phyloP scores from a whole-genome alignment of 2,888 invertebrate genomes.

The Macaria liturata region DNA sequence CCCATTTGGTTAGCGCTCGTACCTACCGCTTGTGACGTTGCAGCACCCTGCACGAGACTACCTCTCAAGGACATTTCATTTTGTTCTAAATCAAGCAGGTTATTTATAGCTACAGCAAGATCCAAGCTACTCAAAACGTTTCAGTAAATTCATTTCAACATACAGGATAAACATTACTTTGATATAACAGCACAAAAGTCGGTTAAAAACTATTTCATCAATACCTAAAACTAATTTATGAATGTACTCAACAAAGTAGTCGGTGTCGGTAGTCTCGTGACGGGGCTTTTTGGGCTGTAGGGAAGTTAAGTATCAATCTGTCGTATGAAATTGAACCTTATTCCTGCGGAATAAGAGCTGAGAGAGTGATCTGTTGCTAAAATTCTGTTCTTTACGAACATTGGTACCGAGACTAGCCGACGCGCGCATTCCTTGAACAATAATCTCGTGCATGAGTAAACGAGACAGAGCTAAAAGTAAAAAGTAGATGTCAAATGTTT shows the following conservation, averaged over 20 bases:
- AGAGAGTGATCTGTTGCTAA: constrained; percentile 26
- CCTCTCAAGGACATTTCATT: constrained; percentile 80
- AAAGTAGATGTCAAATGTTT: constrained; percentile 81
- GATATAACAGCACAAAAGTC: constrained; percentile 8
- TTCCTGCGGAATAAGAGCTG: constrained; percentile 28
- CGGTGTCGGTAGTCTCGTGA: constrained; percentile 74
- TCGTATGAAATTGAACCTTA: constrained; percentile 54
- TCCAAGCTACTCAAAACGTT: constrained; percentile 4
- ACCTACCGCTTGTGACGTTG: constrained; percentile 75
- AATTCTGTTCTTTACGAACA: constrained; percentile 53
- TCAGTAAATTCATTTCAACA: no score
- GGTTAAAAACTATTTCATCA: constrained; percentile 22
- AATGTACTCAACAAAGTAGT: constrained; percentile 79
- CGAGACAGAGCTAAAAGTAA: constrained; percentile 67
- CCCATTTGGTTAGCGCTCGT: constrained; percentile 56
- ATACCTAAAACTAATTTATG: constrained; percentile 70
- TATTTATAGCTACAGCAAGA: constrained; percentile 46
- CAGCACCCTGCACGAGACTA: constrained; percentile 79
- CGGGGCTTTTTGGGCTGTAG: constrained; percentile 42
- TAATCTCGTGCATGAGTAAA: constrained; percentile 71
- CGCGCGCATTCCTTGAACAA: constrained; percentile 81
- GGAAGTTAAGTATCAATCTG: constrained; percentile 30
- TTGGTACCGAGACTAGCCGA: constrained; percentile 75
- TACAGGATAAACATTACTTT: no score
- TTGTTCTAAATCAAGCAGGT: constrained; percentile 60